Conservation (phyloP, 2,113 vertebrate genomes). For the Podilymbus podiceps region DNA sequence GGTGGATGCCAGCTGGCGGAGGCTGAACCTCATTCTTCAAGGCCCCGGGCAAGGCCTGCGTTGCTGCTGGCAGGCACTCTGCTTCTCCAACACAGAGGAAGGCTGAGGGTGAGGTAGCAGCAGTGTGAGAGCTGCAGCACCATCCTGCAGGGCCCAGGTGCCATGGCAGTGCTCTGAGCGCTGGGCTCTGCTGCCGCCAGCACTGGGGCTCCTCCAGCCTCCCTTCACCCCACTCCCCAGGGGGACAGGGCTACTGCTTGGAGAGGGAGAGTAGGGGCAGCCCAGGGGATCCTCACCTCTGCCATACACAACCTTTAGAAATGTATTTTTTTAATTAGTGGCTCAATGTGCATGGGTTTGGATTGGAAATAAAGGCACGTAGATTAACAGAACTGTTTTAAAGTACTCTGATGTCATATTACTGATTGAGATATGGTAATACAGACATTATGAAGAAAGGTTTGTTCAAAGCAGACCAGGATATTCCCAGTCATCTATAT, state of each 20-base stretch:
- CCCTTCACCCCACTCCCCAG: rapidly evolving
- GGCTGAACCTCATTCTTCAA: not conserved
- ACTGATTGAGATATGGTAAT: not conserved
- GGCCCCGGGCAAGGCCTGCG: not conserved
- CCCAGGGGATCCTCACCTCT: not conserved
- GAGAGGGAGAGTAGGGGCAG: not conserved
- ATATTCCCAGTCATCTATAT: not conserved
- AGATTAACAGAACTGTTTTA: not conserved
- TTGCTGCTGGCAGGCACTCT: too few relatives aligned
- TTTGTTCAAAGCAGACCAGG: not conserved
- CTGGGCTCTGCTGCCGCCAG: not conserved
- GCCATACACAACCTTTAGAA: not conserved
- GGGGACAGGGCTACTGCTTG: not conserved
- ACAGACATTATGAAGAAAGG: not conserved
- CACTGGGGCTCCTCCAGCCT: not conserved
- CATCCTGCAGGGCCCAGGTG: not conserved
- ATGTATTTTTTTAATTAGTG: not conserved
- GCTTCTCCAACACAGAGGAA: not conserved
- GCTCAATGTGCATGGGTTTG: not conserved
- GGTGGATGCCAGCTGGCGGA: not conserved
- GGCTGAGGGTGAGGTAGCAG: not conserved
- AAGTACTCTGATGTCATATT: not conserved
- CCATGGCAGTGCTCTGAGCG: not conserved
- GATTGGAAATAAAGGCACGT: not conserved
- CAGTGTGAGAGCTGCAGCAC: not conserved